Conservation (phyloP, 2,888 invertebrate genomes). For the Dorcus parallelipipedus region DNA sequence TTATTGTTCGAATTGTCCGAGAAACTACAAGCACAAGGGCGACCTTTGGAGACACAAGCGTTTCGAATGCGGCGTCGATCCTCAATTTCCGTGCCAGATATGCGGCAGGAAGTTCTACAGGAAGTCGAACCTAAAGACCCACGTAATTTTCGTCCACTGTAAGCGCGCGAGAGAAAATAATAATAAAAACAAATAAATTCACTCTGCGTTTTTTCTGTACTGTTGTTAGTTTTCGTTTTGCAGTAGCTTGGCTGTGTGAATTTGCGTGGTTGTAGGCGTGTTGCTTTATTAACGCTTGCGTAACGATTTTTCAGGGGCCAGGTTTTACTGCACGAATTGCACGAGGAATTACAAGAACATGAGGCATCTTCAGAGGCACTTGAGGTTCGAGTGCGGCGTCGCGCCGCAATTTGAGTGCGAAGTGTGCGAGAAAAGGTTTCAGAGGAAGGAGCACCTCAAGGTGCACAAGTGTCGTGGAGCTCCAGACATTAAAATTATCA, state of each 20-base stretch:
- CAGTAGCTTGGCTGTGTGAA: background rate
- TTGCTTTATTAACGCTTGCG: background rate
- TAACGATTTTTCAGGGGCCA: background rate
- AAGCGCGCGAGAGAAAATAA: background rate
- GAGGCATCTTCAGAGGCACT: background rate
- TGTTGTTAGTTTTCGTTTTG: background rate
- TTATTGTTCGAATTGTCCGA: background rate
- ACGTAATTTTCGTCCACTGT: background rate
- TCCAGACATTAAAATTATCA: too few relatives aligned
- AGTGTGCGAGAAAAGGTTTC: background rate
- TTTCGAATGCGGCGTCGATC: constrained; percentile 1
- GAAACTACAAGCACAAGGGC: background rate
- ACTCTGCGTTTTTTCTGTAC: background rate
- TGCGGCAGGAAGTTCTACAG: background rate
- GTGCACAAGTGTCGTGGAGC: background rate
- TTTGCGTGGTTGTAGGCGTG: background rate
- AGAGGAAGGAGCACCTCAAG: background rate
- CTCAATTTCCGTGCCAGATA: background rate
- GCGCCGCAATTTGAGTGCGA: background rate
- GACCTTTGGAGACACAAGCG: background rate
- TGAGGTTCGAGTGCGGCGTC: background rate
- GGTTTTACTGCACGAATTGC: constrained; percentile 1
- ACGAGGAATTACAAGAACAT: background rate
- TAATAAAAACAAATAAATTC: background rate
- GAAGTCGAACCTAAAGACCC: background rate